Percentiles rank a stretch among this genome's conserved stretches.
phyloP scores from a whole-genome alignment of 2,888 invertebrate genomes.

The Leptopilina drosophilae region DNA sequence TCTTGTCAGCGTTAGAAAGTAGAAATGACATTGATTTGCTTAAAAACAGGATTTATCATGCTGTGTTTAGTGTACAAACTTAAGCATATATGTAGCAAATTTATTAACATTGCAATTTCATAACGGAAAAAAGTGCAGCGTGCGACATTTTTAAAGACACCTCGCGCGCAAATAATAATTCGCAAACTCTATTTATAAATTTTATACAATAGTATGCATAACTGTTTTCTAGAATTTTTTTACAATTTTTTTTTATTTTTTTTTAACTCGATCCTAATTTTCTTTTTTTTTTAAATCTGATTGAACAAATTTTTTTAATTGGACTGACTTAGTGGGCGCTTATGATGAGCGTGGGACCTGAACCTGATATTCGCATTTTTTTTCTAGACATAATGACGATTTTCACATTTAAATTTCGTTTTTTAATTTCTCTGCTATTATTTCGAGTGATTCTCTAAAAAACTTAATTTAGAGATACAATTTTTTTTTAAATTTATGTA shows the following conservation, averaged over 20 bases:
- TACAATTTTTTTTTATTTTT: too few relatives aligned
- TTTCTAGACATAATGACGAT: background rate
- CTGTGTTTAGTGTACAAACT: conserved; percentile 8
- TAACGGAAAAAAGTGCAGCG: background rate
- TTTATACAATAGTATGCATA: too few relatives aligned
- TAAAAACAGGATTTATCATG: conserved; percentile 29
- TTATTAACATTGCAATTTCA: background rate
- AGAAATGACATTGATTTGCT: conserved; percentile 34
- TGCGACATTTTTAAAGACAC: background rate
- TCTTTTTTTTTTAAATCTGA: background rate
- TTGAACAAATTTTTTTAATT: background rate
- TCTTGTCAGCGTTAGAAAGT: conserved; percentile 27
- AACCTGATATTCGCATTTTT: background rate
- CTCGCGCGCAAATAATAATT: background rate
- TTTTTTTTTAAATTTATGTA: too few relatives aligned
- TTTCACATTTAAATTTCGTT: background rate
- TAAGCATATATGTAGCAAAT: conserved; percentile 5
- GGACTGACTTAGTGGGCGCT: background rate
- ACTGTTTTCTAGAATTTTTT: background rate
- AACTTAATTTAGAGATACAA: too few relatives aligned
- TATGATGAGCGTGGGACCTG: conserved; percentile 11
- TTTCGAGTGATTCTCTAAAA: too few relatives aligned
- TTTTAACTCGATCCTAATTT: background rate
- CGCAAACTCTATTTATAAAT: background rate
- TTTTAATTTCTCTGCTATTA: too few relatives aligned